A percentile compares a stretch with the other conserved stretches of the same genome.
phyloP scores from a whole-genome alignment of 2,888 invertebrate species.

The Cordilura impudica region DNA sequence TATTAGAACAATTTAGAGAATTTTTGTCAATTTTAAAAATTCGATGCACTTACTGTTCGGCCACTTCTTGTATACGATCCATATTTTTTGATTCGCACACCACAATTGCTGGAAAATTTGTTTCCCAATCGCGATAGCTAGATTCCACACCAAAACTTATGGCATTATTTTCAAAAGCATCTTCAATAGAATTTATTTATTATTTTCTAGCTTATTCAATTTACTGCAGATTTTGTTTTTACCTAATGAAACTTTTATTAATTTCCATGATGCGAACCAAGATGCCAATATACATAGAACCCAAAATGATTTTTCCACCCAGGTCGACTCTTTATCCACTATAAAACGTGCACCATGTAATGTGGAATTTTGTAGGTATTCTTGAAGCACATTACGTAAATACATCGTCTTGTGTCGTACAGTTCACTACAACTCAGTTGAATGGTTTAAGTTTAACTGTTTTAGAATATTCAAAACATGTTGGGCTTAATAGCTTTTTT shows the following conservation, averaged over 20 bases:
- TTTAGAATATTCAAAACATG: background rate
- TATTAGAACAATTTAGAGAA: background rate
- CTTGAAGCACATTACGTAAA: slow-evolving; percentile 78
- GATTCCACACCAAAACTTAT: slow-evolving; percentile 89
- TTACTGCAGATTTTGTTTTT: too few relatives aligned
- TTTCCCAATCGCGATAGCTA: slow-evolving; percentile 85
- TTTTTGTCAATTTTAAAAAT: background rate
- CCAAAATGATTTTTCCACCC: slow-evolving; percentile 84
- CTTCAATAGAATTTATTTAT: slow-evolving; percentile 62
- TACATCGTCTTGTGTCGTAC: slow-evolving; percentile 64
- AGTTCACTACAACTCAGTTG: background rate
- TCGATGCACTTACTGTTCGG: slow-evolving; percentile 80
- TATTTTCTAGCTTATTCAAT: background rate
- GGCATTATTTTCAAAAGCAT: slow-evolving; percentile 82
- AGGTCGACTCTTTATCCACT: slow-evolving; percentile 81
- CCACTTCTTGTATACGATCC: slow-evolving; percentile 81
- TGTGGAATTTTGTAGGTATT: slow-evolving; percentile 83
- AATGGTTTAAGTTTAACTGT: slow-evolving; percentile 20
- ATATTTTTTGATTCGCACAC: slow-evolving; percentile 84
- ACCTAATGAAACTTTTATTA: slow-evolving; percentile 82
- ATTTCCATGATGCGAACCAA: slow-evolving; percentile 83
- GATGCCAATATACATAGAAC: slow-evolving; percentile 81
- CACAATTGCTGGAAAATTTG: slow-evolving; percentile 85
- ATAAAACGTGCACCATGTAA: slow-evolving; percentile 86
- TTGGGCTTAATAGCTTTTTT: background rate